These are phyloP conservation scores for Cervus canadensis DNA, from an alignment of 2,113 vertebrate genomes.

Conservation along the genomic window DNA sequence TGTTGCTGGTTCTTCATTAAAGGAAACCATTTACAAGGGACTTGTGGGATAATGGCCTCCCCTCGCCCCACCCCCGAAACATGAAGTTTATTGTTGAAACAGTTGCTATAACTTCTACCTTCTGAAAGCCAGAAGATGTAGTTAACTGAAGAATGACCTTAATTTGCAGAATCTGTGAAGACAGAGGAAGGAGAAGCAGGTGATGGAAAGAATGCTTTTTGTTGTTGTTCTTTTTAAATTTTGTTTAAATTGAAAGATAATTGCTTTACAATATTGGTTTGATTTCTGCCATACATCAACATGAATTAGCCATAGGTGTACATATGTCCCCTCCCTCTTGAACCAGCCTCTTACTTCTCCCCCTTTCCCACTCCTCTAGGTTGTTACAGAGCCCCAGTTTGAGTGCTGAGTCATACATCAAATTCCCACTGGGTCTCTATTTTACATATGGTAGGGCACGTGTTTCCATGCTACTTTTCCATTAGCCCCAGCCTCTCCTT, in stretches of 20 bases:
- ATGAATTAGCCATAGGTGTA: neutral
- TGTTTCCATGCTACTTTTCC: neutral
- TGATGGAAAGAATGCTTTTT: neutral
- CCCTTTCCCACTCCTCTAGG: neutral
- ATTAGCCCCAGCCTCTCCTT: neutral
- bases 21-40: conserved; percentile 60
- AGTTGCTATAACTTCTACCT: conserved; percentile 59
- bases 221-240: neutral
- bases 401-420: neutral
- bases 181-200: neutral
- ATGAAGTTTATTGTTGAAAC: conserved; percentile 54
- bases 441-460: neutral
- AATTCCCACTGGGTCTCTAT: neutral
- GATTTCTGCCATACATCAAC: neutral
- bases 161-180: conserved; percentile 7
- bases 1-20: conserved; percentile 49
- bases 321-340: neutral
- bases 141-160: conserved; percentile 43
- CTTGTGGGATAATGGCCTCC: neutral
- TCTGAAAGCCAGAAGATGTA: conserved; percentile 54
- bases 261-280: neutral
- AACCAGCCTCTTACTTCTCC: neutral
- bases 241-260: neutral
- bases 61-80: conserved; percentile 62
- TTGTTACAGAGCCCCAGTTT: neutral